Conservation (phyloP, 2,113 vertebrate genomes). For the Phaetusa simplex region DNA sequence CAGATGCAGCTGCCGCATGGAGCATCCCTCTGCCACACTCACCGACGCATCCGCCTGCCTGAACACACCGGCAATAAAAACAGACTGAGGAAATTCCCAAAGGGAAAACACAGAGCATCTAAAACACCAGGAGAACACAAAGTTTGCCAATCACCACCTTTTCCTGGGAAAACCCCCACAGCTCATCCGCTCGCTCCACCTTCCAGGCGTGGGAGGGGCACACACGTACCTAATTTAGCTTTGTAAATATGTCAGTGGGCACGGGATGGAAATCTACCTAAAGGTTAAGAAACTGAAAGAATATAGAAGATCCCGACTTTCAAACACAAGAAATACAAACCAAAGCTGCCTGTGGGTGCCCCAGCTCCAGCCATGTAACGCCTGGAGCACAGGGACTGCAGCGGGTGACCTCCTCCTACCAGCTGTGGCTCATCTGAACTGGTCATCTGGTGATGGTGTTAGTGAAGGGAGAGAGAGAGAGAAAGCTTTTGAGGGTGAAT, state of each 20-base stretch:
- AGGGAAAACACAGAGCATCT: neutral
- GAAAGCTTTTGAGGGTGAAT: neutral
- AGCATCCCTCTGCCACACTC: neutral
- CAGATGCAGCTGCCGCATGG: neutral
- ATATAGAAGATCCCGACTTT: neutral
- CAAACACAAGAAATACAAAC: neutral
- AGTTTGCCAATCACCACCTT: neutral
- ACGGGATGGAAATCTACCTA: neutral
- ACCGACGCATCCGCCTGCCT: neutral
- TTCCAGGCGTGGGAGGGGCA: neutral
- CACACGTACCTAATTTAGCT: neutral
- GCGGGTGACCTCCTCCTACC: rapidly evolving
- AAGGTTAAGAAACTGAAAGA: neutral
- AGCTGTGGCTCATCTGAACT: neutral
- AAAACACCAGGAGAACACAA: neutral
- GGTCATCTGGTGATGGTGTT: neutral
- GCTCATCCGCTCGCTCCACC: neutral
- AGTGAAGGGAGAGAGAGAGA: neutral
- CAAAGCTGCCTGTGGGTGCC: neutral
- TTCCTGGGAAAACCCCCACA: neutral
- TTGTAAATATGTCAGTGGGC: neutral
- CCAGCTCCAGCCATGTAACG: neutral
- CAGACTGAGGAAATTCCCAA: neutral
- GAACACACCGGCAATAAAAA: neutral
- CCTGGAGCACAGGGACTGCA: neutral